Evolutionary conservation across 1,140 invertebrate genomes (phyloP).

Genomic region (Micrasema minimum): DNA sequence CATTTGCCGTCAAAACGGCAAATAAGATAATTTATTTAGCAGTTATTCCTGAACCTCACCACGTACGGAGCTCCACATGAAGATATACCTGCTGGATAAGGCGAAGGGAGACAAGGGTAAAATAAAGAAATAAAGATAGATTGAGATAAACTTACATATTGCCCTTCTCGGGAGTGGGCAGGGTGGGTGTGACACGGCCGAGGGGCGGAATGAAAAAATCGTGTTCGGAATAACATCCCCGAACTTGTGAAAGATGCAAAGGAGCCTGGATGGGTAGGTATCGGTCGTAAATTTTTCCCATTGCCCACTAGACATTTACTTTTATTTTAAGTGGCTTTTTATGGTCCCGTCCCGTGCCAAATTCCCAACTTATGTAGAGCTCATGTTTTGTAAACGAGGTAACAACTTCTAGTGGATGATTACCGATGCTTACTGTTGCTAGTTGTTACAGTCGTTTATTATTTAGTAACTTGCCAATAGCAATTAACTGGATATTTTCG

Average conservation of each 20-base stretch:
- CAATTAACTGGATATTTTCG: too few relatives aligned
- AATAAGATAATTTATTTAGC: conserved; percentile 53
- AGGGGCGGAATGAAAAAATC: conserved; percentile 49
- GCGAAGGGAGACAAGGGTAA: conserved; percentile 49
- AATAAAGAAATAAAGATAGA: conserved; percentile 55
- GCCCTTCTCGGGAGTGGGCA: conserved; percentile 24
- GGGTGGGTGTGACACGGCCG: conserved; percentile 34
- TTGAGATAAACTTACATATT: conserved; percentile 54
- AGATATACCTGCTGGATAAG: conserved; percentile 39
- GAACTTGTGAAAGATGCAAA: conserved; percentile 52
- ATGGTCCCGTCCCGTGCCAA: conserved; percentile 13
- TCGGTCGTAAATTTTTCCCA: conserved; percentile 41
- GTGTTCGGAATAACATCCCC: conserved; percentile 47
- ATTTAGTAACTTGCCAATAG: too few relatives aligned
- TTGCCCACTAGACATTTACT: conserved; percentile 43
- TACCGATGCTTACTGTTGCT: too few relatives aligned
- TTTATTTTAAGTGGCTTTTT: conserved; percentile 42
- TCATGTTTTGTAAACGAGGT: conserved; percentile 27
- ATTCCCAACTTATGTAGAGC: conserved; percentile 31
- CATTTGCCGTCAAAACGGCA: conserved; percentile 49
- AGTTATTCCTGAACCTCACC: conserved; percentile 51
- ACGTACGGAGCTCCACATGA: conserved; percentile 36
- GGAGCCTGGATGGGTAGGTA: conserved; percentile 27
- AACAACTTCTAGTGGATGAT: not conserved
- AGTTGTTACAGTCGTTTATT: too few relatives aligned